A percentile compares a stretch with the other conserved stretches of the same genome.
Conservation (phyloP, 1,140 invertebrate genomes). For the Archivesica marissinica region DNA sequence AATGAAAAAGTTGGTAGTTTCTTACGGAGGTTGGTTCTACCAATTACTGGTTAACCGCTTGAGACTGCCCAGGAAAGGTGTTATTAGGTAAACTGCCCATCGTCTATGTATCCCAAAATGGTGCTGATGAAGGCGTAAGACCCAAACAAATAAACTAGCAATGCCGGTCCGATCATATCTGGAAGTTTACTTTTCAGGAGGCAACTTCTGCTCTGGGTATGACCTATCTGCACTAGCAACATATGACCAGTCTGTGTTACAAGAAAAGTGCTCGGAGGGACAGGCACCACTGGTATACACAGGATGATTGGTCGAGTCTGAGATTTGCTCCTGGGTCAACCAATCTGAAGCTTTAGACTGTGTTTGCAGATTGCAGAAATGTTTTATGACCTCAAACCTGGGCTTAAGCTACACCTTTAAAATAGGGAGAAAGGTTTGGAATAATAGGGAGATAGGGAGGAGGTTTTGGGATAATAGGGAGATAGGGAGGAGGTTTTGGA, state of each 20-base stretch:
- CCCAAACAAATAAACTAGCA: neutral
- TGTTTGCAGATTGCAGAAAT: too few species aligned
- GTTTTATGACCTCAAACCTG: too few species aligned
- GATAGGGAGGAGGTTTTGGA: too few species aligned
- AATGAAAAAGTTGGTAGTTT: neutral
- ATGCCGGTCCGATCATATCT: neutral
- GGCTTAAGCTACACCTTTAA: too few species aligned
- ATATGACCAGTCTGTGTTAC: neutral
- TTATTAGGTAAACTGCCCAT: neutral
- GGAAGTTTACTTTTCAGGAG: constrained; percentile 22
- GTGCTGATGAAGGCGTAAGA: too few species aligned
- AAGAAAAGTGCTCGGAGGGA: neutral
- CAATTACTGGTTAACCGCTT: neutral
- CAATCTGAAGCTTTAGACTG: too few species aligned
- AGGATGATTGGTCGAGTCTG: too few species aligned
- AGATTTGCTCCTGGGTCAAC: too few species aligned
- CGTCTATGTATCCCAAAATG: too few species aligned
- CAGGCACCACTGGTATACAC: constrained; percentile 52
- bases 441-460: too few species aligned
- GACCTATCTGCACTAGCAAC: constrained; percentile 45
- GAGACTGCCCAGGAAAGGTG: neutral
- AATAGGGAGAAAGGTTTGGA: too few species aligned
- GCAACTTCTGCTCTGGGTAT: constrained; percentile 60
- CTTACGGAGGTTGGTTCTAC: neutral
- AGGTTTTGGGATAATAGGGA: too few species aligned